Base-by-base conservation (phyloP, 2,797 vertebrate species). In the Streptopelia turtur region DNA sequence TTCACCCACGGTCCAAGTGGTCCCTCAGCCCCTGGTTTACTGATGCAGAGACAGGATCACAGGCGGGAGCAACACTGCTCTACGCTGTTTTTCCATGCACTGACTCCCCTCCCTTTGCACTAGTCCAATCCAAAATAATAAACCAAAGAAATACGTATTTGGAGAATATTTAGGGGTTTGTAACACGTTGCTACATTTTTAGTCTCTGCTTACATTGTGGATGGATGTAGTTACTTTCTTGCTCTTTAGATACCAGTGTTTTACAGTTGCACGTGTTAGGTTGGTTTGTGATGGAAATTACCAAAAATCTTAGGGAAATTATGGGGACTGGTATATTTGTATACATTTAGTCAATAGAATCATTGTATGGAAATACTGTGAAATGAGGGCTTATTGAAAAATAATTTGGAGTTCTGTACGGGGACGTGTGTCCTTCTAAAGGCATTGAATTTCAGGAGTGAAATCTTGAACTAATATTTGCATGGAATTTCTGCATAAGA, bases 71-170 rank as follows among this genome's bases (percentile, higher is more conserved):
- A 65, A 33, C 18, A 9, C 3, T 7, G 8, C 30, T 83, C 3
- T 0, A 25, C 41, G 31, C 57, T 43, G 10, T 41, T 55, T 23
- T 25, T 45, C 20, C 31, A 1, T 0, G 10, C 0, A 4, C n/a
- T 18, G 65, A 35, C 11, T 60, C 63, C 63, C 45, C 22, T 79
- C 31, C 35, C 35, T 39, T 84, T 77, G 33, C 16, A 3, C 6
- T 30, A 41, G 28, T 59, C 69, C 47, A 33, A 37, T 76, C 70
- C 66, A 79, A 74, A 89, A 68, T 49, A 6, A 37, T 4, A 6
- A 59, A 20, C 16, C 64, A 72, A 64, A 28, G 27, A 84, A 45
- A 41, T 63, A 16, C 11, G 16, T 50, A 27, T 63, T 41, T 5
- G 17, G 56, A 30, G 41, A 85, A 17, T 61, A n/a, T 64, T 87